These are phyloP conservation scores for Sander lucioperca DNA, from an alignment of 2,113 vertebrate species.

Conservation along the genomic window DNA sequence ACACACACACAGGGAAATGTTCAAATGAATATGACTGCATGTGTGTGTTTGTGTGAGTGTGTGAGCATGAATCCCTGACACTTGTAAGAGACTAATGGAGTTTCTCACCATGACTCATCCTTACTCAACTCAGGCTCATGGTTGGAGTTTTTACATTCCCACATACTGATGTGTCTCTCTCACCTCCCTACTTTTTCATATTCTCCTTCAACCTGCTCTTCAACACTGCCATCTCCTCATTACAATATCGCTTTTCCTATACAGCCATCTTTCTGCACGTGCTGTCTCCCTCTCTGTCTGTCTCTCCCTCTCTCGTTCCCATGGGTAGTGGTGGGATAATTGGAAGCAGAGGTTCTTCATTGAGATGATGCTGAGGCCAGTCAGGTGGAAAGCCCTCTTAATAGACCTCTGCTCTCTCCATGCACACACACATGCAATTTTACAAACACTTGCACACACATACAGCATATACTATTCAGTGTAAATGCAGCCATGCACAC, in stretches of 20 bases:
- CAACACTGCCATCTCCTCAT: constrained; percentile 33
- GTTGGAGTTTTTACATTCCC: constrained; percentile 25
- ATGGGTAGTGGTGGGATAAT: constrained; percentile 70
- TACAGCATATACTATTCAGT: constrained; percentile 24
- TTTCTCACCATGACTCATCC: constrained; percentile 54
- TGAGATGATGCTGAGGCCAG: constrained; percentile 76
- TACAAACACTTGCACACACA: constrained; percentile 45
- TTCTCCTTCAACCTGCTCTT: constrained; percentile 9
- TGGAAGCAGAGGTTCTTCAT: constrained; percentile 81
- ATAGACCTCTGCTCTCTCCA: constrained; percentile 72
- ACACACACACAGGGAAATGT: background rate
- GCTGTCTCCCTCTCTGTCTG: constrained; percentile 24
- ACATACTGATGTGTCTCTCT: constrained; percentile 19
- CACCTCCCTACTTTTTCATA: constrained; percentile 24
- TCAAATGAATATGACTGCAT: constrained; percentile 1
- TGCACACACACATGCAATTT: constrained; percentile 20
- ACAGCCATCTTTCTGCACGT: constrained; percentile 24
- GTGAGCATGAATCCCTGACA: constrained; percentile 25
- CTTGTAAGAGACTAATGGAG: constrained; percentile 39
- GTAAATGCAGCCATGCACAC: constrained; percentile 31
- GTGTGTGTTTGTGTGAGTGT: background rate
- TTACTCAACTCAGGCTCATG: constrained; percentile 14
- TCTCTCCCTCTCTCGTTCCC: constrained; percentile 46
- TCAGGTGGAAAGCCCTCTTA: constrained; percentile 79
- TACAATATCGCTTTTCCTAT: constrained; percentile 17